phyloP scores from a whole-genome alignment of 2,888 invertebrate species.

The Drosophila picticornis region DNA sequence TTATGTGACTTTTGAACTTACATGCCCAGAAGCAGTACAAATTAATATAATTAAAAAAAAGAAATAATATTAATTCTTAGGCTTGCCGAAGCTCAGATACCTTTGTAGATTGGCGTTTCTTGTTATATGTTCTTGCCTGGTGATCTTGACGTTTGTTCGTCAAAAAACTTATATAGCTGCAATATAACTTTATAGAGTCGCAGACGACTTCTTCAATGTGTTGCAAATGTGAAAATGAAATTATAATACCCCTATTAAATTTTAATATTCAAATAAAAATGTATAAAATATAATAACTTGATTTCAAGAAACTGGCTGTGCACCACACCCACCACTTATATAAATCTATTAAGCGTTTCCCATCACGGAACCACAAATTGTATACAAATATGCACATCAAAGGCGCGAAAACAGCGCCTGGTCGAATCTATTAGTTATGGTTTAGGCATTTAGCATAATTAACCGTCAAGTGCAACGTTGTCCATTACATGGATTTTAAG shows the following conservation, averaged over 20 bases:
- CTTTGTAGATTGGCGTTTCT: neutral
- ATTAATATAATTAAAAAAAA: neutral
- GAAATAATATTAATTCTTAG: neutral
- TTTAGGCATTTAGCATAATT: constrained; percentile 44
- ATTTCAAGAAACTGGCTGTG: neutral
- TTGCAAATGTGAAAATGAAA: neutral
- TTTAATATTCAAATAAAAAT: neutral
- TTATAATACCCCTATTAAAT: neutral
- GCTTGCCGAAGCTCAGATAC: neutral
- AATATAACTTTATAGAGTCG: neutral
- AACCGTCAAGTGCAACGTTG: constrained; percentile 21
- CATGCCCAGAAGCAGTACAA: neutral
- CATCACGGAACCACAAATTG: neutral
- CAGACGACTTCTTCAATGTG: neutral
- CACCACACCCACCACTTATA: constrained; percentile 17
- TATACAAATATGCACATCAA: constrained; percentile 35
- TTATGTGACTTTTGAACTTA: neutral
- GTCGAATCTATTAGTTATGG: constrained; percentile 51
- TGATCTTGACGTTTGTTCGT: neutral
- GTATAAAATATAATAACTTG: neutral
- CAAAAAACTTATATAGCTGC: too few relatives aligned
- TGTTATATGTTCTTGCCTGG: neutral
- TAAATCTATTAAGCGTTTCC: constrained; percentile 12
- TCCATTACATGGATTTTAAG: constrained; percentile 38
- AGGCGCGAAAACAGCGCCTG: constrained; percentile 23